A percentile compares a stretch with the other conserved stretches of the same genome.
phyloP scores from a whole-genome alignment of 2,797 vertebrate genomes.

The Rhodeus uyekii region DNA sequence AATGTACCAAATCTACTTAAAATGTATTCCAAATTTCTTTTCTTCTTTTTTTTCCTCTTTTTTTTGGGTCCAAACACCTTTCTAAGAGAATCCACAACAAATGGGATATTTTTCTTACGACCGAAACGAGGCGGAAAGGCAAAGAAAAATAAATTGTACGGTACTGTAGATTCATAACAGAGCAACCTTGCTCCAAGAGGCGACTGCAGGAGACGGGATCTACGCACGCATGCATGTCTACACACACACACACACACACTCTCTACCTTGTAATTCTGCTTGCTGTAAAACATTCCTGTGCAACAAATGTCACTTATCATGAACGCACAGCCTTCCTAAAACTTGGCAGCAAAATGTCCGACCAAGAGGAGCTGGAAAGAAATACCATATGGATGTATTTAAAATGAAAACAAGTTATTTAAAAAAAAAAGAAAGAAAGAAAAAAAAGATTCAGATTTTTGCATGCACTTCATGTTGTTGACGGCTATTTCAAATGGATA shows the following conservation, averaged over 20 bases:
- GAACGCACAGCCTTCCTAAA: slow-evolving; percentile 80
- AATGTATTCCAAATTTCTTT: slow-evolving; percentile 51
- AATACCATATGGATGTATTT: slow-evolving; percentile 81
- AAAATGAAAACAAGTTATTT: slow-evolving; percentile 59
- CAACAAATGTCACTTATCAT: slow-evolving; percentile 81
- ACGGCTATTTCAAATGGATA: slow-evolving; percentile 82
- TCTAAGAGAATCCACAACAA: slow-evolving; percentile 68
- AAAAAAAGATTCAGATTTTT: slow-evolving; percentile 75
- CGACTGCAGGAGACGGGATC: slow-evolving; percentile 64
- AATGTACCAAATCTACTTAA: slow-evolving; percentile 67
- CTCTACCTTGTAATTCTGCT: slow-evolving; percentile 79
- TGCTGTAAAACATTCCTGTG: slow-evolving; percentile 85
- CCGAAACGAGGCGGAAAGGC: slow-evolving; percentile 66
- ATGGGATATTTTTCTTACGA: slow-evolving; percentile 69
- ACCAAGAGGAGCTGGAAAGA: slow-evolving; percentile 75
- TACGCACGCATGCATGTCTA: slow-evolving; percentile 64
- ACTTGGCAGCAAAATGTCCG: slow-evolving; percentile 81
- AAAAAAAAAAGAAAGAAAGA: slow-evolving; percentile 22
- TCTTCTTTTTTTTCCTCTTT: slow-evolving; percentile 51
- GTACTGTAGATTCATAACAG: slow-evolving; percentile 74
- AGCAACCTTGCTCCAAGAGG: slow-evolving; percentile 79
- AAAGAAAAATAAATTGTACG: slow-evolving; percentile 70
- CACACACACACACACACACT: slow-evolving; percentile 61
- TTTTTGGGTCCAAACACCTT: slow-evolving; percentile 67
- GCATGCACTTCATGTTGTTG: slow-evolving; percentile 93